These are phyloP conservation scores for Lamellibrachia luymesi DNA, from an alignment of 1,140 invertebrate species.

Conservation along the genomic window DNA sequence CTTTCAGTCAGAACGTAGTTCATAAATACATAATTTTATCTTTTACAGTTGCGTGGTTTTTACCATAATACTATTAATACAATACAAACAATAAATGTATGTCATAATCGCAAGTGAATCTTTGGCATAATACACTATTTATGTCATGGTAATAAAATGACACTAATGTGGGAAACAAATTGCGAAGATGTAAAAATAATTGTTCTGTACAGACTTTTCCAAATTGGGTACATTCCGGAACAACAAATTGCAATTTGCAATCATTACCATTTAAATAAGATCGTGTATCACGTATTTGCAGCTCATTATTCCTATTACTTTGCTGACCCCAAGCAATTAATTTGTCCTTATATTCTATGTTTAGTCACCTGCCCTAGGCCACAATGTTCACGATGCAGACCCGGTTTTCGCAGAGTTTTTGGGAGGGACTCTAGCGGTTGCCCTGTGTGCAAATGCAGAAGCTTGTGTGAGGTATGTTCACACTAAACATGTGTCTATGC, in stretches of 20 bases:
- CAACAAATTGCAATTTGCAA: too few relatives aligned
- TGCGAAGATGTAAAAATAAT: too few relatives aligned
- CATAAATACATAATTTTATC: not conserved
- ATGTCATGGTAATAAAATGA: too few relatives aligned
- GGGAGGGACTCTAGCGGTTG: not conserved
- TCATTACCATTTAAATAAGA: not conserved
- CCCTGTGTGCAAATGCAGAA: not conserved
- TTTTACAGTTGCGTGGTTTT: too few relatives aligned
- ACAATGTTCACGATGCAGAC: not conserved
- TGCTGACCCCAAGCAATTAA: not conserved
- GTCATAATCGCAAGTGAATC: not conserved
- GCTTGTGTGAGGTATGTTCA: not conserved
- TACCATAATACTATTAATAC: too few relatives aligned
- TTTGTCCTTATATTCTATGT: not conserved
- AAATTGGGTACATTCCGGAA: too few relatives aligned
- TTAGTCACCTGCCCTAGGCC: not conserved
- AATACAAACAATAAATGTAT: too few relatives aligned
- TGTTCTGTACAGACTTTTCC: too few relatives aligned
- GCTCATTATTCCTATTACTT: not conserved
- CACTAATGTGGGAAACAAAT: too few relatives aligned
- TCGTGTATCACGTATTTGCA: not conserved
- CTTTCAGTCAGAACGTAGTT: not conserved
- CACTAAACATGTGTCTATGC: not conserved
- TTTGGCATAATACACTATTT: not conserved
- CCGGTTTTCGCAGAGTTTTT: not conserved